Evolutionary conservation across 2,888 invertebrate genomes (phyloP).

Genomic region (Acholoe squamosa): DNA sequence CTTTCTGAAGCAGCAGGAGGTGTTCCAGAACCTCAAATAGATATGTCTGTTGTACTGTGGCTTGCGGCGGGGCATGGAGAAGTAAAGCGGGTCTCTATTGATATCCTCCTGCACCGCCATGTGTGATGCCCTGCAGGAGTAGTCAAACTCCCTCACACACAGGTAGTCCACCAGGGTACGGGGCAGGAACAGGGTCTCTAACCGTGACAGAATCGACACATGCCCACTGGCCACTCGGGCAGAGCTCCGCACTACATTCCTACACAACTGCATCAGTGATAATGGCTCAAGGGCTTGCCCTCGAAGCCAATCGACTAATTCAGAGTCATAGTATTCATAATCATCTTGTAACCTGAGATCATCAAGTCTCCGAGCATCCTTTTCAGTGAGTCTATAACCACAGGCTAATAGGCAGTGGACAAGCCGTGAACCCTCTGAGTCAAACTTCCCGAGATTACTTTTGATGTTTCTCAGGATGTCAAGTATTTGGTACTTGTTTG

Average conservation of each 20-base stretch:
- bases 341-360: conserved; percentile 12
- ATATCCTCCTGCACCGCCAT: background rate
- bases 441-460: conserved; percentile 59
- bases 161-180: conserved; percentile 50
- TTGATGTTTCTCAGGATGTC: conserved; percentile 63
- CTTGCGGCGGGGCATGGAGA: conserved; percentile 59
- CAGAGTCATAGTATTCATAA: conserved; percentile 36
- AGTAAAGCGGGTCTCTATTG: conserved; percentile 34
- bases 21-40: conserved; percentile 62
- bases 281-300: conserved; percentile 3
- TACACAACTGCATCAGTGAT: conserved; percentile 1
- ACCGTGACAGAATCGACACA: conserved; percentile 20
- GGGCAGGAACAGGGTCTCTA: conserved; percentile 53
- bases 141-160: conserved; percentile 39
- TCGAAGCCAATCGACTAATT: conserved; percentile 58
- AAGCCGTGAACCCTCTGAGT: conserved; percentile 45
- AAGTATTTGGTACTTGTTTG: conserved; percentile 63
- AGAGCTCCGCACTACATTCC: conserved; percentile 26
- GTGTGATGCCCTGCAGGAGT: background rate
- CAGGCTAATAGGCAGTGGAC: conserved; percentile 63
- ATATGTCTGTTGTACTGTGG: conserved; percentile 3
- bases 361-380: conserved; percentile 44
- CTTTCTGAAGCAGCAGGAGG: conserved; percentile 64
- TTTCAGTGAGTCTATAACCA: conserved; percentile 43
- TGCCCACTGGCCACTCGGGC: conserved; percentile 32